These are phyloP conservation scores for Corbicula japonica DNA, from an alignment of 2,888 invertebrate genomes.

Conservation along the genomic window DNA sequence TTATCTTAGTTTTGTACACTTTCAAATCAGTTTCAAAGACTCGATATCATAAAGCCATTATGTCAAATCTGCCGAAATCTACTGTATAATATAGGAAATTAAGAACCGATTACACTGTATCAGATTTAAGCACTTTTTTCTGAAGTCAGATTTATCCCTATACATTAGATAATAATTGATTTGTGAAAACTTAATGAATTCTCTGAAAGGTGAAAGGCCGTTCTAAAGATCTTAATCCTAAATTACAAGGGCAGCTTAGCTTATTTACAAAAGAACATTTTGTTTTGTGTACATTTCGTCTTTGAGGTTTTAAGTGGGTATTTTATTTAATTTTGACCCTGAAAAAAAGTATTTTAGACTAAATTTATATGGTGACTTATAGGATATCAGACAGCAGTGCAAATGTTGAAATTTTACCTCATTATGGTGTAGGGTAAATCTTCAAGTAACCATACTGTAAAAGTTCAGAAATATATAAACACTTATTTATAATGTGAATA, in stretches of 20 bases:
- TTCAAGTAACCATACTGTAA: too few species aligned
- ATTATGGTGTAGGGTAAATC: too few species aligned
- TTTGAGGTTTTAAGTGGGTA: neutral
- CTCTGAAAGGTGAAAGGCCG: neutral
- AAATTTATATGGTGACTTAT: too few species aligned
- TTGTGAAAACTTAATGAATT: constrained; percentile 36
- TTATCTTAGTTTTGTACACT: constrained; percentile 21
- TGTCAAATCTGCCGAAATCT: constrained; percentile 5
- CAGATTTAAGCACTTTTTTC: constrained; percentile 2
- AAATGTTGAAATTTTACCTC: too few species aligned
- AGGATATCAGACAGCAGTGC: too few species aligned
- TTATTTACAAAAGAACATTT: constrained; percentile 7
- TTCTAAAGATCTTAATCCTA: constrained; percentile 29
- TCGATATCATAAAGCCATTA: constrained; percentile 1
- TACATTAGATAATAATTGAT: constrained; percentile 22
- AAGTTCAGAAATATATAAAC: too few species aligned
- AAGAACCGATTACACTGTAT: constrained; percentile 4
- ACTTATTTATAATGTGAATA: too few species aligned
- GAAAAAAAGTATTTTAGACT: neutral
- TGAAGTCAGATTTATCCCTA: constrained; percentile 20
- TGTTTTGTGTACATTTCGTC: constrained; percentile 18
- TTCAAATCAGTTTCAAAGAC: constrained; percentile 9
- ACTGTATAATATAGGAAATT: neutral
- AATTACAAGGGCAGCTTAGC: constrained; percentile 25
- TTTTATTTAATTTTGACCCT: constrained; percentile 8